Percentiles rank a stretch among this genome's conserved stretches.
phyloP scores from a whole-genome alignment of 2,113 vertebrate genomes.

The Microtus oregoni region DNA sequence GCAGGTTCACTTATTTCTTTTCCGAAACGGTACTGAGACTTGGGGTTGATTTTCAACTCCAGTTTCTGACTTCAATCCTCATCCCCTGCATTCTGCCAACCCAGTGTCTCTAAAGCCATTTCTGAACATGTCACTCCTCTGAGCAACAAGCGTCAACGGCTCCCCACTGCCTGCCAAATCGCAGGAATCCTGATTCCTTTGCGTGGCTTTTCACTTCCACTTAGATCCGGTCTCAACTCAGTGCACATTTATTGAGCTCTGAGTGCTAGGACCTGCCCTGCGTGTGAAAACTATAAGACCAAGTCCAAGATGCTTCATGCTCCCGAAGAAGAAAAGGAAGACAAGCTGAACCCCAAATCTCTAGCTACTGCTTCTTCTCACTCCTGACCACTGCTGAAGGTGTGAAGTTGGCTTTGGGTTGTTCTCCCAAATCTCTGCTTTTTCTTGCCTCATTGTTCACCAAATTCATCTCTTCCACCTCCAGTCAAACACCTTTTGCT shows the following conservation, averaged over 20 bases:
- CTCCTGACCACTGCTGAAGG: background rate
- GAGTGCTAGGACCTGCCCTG: background rate
- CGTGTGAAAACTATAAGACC: slow-evolving; percentile 42
- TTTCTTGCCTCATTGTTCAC: background rate
- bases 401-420: background rate
- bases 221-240: slow-evolving; percentile 78
- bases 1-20: background rate
- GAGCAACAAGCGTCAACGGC: slow-evolving; percentile 43
- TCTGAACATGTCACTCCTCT: slow-evolving; percentile 64
- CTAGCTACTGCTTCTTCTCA: background rate
- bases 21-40: background rate
- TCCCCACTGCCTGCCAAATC: slow-evolving; percentile 68
- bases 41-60: background rate
- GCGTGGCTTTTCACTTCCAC: slow-evolving; percentile 79
- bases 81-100: slow-evolving; percentile 25
- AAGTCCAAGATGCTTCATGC: slow-evolving; percentile 1
- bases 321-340: background rate
- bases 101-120: slow-evolving; percentile 60
- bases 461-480: background rate
- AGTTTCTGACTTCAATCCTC: slow-evolving; percentile 8
- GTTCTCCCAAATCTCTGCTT: background rate
- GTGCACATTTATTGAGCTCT: slow-evolving; percentile 79
- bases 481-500: background rate
- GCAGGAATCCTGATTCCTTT: slow-evolving; percentile 59
- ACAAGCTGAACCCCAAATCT: background rate